A percentile compares a stretch with the other conserved stretches of the same genome.
Evolutionary conservation across 1,140 invertebrate genomes (phyloP).

Genomic region (Coenobita brevimanus): DNA sequence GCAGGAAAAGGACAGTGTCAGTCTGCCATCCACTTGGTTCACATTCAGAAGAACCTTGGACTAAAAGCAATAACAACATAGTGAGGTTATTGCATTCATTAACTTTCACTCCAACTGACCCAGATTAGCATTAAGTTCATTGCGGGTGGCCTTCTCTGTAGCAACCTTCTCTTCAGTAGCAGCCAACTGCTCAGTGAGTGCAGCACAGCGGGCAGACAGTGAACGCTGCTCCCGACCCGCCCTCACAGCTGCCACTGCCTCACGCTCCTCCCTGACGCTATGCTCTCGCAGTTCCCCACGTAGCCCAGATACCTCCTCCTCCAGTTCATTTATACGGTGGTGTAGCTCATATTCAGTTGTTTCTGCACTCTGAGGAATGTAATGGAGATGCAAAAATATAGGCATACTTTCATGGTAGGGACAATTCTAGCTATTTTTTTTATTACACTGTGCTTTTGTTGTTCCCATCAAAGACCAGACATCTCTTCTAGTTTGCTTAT

Average conservation of each 20-base stretch:
- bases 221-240: slow-evolving; percentile 43
- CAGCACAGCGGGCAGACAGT: slow-evolving; percentile 25
- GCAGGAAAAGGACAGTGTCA: too few species aligned
- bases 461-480: too few species aligned
- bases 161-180: slow-evolving; percentile 43
- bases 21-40: too few species aligned
- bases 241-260: slow-evolving; percentile 42
- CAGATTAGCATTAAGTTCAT: slow-evolving; percentile 33
- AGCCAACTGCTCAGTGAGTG: slow-evolving; percentile 40
- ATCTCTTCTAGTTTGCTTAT: too few species aligned
- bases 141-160: slow-evolving; percentile 29
- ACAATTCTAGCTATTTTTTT: too few species aligned
- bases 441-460: too few species aligned
- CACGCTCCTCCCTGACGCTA: slow-evolving; percentile 41
- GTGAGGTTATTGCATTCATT: too few species aligned
- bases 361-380: slow-evolving; percentile 17
- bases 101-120: too few species aligned
- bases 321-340: slow-evolving; percentile 25
- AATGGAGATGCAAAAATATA: not conserved
- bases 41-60: too few species aligned
- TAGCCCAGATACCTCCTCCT: slow-evolving; percentile 43
- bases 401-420: not conserved
- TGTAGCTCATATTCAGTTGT: slow-evolving; percentile 49
- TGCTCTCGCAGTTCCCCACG: slow-evolving; percentile 34
- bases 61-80: too few species aligned